phyloP scores from a whole-genome alignment of 2,888 invertebrate species.

The Homarus gammarus region DNA sequence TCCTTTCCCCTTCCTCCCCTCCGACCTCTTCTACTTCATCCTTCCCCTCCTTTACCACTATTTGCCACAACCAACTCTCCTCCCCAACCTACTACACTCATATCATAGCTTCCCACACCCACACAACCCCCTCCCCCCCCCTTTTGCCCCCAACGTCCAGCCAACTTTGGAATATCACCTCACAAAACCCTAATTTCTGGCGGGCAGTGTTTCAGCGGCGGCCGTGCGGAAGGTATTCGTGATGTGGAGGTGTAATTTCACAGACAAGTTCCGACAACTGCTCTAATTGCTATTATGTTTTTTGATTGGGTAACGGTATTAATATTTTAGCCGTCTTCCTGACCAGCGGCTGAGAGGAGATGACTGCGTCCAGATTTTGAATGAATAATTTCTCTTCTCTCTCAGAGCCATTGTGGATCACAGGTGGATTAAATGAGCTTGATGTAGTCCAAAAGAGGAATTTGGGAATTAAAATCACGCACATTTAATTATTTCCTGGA shows the following conservation, averaged over 20 bases:
- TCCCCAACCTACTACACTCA: not conserved
- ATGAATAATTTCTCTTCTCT: conserved; percentile 4
- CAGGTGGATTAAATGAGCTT: not conserved
- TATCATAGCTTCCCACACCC: not conserved
- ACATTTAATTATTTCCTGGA: not conserved
- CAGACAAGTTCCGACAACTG: conserved; percentile 57
- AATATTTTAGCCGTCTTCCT: conserved; percentile 47
- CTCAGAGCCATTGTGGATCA: not conserved
- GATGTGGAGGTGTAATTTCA: conserved; percentile 58
- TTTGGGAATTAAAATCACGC: conserved; percentile 4
- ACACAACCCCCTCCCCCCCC: not conserved
- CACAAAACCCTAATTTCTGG: conserved; percentile 67
- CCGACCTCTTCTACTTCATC: not conserved
- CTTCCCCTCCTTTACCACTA: not conserved
- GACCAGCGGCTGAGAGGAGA: not conserved
- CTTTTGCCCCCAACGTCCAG: conserved; percentile 9
- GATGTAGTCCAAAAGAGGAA: not conserved
- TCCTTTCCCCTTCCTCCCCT: not conserved
- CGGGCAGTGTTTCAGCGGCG: conserved; percentile 51
- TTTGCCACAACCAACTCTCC: conserved; percentile 22
- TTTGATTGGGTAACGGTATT: conserved; percentile 57
- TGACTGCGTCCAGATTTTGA: not conserved
- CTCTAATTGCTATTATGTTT: conserved; percentile 61
- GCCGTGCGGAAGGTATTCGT: conserved; percentile 50
- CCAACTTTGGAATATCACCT: conserved; percentile 48